These are phyloP conservation scores for Machimus atricapillus DNA, from an alignment of 2,888 invertebrate species.

Conservation along the genomic window DNA sequence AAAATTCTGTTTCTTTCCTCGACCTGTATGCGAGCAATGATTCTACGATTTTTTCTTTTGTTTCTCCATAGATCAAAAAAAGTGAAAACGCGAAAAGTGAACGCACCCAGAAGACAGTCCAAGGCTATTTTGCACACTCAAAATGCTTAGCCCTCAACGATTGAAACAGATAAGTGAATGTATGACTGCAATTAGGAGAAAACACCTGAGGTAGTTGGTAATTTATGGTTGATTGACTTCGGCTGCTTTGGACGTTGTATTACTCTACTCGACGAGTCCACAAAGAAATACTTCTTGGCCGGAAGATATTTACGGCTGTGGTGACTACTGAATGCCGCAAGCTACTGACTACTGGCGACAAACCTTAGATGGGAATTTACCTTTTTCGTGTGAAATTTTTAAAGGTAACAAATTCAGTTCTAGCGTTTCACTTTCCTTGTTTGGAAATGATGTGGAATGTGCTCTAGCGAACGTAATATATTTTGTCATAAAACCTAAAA, in stretches of 20 bases:
- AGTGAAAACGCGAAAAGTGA: conserved; percentile 14
- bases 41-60: not conserved
- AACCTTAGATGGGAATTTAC: not conserved
- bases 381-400: not conserved
- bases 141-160: not conserved
- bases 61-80: not conserved
- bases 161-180: not conserved
- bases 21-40: not conserved
- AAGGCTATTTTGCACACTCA: not conserved
- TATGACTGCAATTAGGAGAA: not conserved
- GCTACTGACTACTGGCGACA: not conserved
- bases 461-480: not conserved
- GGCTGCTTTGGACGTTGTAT: not conserved
- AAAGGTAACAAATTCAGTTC: not conserved
- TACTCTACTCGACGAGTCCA: not conserved
- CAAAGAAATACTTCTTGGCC: not conserved
- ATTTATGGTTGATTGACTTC: not conserved
- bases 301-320: not conserved
- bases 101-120: not conserved
- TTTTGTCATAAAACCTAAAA: not conserved
- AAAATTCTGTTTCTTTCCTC: not conserved
- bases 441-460: not conserved
- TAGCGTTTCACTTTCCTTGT: not conserved
- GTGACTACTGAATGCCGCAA: not conserved
- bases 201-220: not conserved